Evolutionary conservation across 2,797 vertebrate species (phyloP).

Genomic region (Myotis daubentonii): DNA sequence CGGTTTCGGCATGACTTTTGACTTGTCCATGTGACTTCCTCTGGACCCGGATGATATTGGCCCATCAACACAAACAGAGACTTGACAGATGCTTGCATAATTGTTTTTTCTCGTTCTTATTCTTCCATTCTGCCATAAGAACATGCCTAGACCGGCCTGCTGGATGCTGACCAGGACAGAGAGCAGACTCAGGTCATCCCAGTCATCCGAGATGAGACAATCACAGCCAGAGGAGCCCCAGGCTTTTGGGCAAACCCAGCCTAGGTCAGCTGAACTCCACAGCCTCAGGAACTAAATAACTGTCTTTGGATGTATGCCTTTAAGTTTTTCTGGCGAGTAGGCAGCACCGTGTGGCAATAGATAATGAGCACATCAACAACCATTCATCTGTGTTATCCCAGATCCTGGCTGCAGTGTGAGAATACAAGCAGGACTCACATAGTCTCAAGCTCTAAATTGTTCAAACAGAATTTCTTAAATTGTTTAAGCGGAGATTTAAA

Average conservation of each 20-base stretch:
- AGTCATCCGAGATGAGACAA: not conserved
- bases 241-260: not conserved
- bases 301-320: not conserved
- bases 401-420: not conserved
- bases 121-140: not conserved
- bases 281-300: not conserved
- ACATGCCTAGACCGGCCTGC: not conserved
- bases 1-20: too few relatives aligned
- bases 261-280: not conserved
- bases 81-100: not conserved
- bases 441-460: not conserved
- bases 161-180: not conserved
- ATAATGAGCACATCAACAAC: not conserved
- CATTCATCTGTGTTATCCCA: not conserved
- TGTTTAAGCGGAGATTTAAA: conserved; percentile 10
- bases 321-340: not conserved
- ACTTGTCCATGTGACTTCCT: not conserved
- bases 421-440: not conserved
- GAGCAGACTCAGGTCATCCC: not conserved
- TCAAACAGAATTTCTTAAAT: not conserved
- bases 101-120: not conserved
- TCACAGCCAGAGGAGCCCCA: not conserved
- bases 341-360: not conserved
- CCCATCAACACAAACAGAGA: not conserved
- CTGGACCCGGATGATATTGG: not conserved